These are phyloP conservation scores for Pyrocephalus nanus DNA, from an alignment of 2,797 vertebrate genomes.

Conservation along the genomic window DNA sequence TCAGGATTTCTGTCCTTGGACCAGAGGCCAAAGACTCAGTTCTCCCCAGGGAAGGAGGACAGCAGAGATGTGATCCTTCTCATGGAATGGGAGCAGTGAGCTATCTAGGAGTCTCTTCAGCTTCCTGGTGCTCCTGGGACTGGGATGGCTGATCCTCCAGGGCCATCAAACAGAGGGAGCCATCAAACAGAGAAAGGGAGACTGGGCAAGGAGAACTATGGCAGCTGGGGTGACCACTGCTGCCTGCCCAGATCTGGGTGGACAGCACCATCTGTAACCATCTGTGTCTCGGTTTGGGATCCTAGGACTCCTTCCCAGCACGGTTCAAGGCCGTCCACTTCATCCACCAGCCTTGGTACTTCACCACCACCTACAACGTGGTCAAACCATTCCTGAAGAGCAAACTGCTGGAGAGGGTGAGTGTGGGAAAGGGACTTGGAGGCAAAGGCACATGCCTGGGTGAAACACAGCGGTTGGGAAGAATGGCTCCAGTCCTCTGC, in stretches of 20 bases:
- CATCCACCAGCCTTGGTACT: constrained; percentile 98
- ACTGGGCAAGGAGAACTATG: fast-evolving
- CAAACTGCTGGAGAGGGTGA: constrained; percentile 95
- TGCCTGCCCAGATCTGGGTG: neutral
- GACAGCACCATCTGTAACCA: neutral
- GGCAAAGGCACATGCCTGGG: neutral
- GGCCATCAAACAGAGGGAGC: neutral
- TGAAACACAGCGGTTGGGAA: neutral
- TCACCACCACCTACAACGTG: constrained; percentile 96
- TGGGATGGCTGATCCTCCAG: neutral
- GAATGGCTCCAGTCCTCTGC: neutral
- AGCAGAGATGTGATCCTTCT: neutral
- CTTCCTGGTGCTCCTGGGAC: neutral
- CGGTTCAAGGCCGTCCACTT: constrained; percentile 97
- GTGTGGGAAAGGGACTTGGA: neutral
- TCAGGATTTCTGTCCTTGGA: neutral
- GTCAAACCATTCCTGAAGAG: constrained; percentile 97
- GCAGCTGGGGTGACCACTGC: neutral
- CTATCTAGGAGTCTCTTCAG: neutral
- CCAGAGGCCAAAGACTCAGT: neutral
- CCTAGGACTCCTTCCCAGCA: constrained; percentile 94
- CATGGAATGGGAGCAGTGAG: neutral
- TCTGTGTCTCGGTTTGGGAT: neutral
- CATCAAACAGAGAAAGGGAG: neutral
- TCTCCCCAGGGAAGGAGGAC: neutral